Evolutionary conservation across 2,888 invertebrate genomes (phyloP), one percentile per base, ranked within the genome.

Genomic region (Eupithecia exiguata): DNA sequence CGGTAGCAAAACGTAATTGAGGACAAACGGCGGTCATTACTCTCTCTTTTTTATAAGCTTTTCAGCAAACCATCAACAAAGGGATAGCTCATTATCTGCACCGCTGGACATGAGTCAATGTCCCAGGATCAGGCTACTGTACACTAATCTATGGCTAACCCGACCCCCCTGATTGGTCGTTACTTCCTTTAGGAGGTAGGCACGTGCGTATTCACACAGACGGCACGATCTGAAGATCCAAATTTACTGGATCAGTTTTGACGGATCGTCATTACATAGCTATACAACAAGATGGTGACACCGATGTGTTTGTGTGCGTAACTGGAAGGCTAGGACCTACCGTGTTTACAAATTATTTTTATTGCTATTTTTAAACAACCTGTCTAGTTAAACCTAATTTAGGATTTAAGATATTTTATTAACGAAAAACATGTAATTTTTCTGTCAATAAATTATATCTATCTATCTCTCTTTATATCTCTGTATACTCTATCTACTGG

Each of bases 61-160:
- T 83, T 81, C 76, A 78, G 75, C 80, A 81, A 83, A 84, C 87
- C 84, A 84, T 86, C 86, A 88, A 86, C 90, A 89, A 89, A 89
- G 87, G 84, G 81, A 89, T 88, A 87, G 88, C 88, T 90, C 86
- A 90, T 92, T 91, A 89, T 80, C 82, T 83, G 85, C 85, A 78
- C 81, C 84, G 83, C 81, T 86, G 86, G 86, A 84, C 77, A 75
- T 71, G 78, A 81, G 86, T 84, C 84, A 89, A 88, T 84, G 86
- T 83, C 83, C 79, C 86, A 53, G 76, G 85, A 85, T 86, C 86
- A 72, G 6, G 68, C 46, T 30, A 71, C 69, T 75, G 63, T 65
- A 67, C 46, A 53, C 25, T 25, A 58, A 58, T 58, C 58, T 58
- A 58, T 58, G 70, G 69, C 43, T 65, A 61, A 71, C 36, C 70